phyloP scores from a whole-genome alignment of 35 echinoderm and acorn worm species.

The Apostichopus parvimensis region DNA sequence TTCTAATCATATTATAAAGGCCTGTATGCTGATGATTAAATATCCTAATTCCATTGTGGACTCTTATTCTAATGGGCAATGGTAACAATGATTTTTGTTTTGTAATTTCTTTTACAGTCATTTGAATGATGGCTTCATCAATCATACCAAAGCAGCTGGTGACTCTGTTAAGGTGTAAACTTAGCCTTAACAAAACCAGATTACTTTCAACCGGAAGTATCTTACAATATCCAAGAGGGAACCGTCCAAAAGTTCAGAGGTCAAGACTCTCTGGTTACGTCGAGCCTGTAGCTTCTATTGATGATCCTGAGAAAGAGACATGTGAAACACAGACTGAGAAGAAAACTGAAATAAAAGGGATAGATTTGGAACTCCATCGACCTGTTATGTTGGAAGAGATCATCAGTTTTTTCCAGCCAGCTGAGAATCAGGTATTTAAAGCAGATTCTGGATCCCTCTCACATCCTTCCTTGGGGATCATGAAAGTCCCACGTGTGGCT shows the following conservation, averaged over 20 bases:
- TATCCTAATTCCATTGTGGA: too few relatives aligned
- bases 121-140: too few relatives aligned
- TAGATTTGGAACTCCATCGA: constrained; percentile 32
- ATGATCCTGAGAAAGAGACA: not conserved
- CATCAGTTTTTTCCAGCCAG: constrained; percentile 58
- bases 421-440: constrained; percentile 61
- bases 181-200: not conserved
- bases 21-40: too few relatives aligned
- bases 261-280: not conserved
- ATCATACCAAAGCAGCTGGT: not conserved
- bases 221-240: constrained; percentile 13
- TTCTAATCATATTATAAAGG: too few relatives aligned
- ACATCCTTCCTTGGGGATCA: too few relatives aligned
- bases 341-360: not conserved
- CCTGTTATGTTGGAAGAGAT: constrained; percentile 82
- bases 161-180: not conserved
- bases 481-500: too few relatives aligned
- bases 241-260: constrained; percentile 18
- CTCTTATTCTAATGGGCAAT: too few relatives aligned
- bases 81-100: too few relatives aligned
- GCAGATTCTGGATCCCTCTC: too few relatives aligned
- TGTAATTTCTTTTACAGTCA: too few relatives aligned
- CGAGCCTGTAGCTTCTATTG: not conserved
- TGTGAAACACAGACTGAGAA: not conserved
- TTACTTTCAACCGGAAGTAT: not conserved